Base-by-base conservation (phyloP, 2,113 vertebrate genomes). In the Tympanuchus pallidicinctus region DNA sequence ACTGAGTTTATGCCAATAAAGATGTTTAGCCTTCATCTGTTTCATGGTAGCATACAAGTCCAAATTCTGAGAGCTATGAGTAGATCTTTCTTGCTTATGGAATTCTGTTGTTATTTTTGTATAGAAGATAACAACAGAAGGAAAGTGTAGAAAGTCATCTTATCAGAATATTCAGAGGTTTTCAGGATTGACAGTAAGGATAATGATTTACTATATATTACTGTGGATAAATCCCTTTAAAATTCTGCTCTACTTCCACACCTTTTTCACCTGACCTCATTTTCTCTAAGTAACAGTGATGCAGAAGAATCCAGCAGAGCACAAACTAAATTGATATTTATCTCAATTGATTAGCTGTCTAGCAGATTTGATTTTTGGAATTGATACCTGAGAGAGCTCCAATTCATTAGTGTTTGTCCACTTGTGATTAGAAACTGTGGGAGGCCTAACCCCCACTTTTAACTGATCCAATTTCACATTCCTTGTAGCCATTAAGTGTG, bases 311-410 rank as follows among this genome's bases (percentile, higher is more conserved):
- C 85, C 90, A 95, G 84, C 2, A 2, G 59, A 86, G 72, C 71
- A 38, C 61, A 89, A 88, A n/a, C 79, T 86, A 72, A 42, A 43
- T 6, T 94, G 89, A 84, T 93, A 96, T 88, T 86, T 96, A 84
- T 96, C 94, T 95, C 96, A 94, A 96, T 94, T 91, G 96, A 97
- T 96, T 96, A 96, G 92, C 84, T 89, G 94, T 95, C 92, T 95
- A 81, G 70, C 52, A 94, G 76, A 90, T 93, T 90, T 96, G 90
- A 96, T 94, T 92, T 94, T 89, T 59, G 66, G 78, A 96, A 92
- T 6, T 95, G 82, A 69, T 81, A 78, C 94, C 88, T 81, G 77
- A 43, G 94, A 93, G 94, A 95, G 43, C 32, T 73, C 36, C 64
- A 91, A 96, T 97, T 97, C 93, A 96, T 97, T 97, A 96, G 92